Evolutionary conservation across 2,113 vertebrate species (phyloP), one percentile per base, ranked within the genome.

Genomic region (Suricata suricatta): DNA sequence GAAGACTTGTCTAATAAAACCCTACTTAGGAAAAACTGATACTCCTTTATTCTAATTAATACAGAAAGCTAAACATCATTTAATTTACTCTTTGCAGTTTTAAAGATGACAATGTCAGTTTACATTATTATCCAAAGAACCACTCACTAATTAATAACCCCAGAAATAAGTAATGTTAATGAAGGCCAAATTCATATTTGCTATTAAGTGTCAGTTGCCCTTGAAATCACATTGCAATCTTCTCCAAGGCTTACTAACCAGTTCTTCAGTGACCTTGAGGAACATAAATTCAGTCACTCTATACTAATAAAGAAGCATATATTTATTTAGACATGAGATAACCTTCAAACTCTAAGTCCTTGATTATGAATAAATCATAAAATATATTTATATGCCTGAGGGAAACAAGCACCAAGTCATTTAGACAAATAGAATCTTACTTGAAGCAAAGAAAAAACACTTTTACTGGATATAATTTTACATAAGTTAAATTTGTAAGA

Each of bases 281-380:
- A 15, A 19, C 4, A 72, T 80, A 86, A 86, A n/a, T 8, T 85
- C 44, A 44, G 29, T 21, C 33, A 85, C 1, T 81, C 3, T 69
- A 69, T 25, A 64, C 21, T 33, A 54, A 94, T 21, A 80, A 69
- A 72, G 8, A 50, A 76, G 8, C 10, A 89, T 41, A 35, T 7
- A 64, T 71, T 63, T 69, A 88, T 57, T 96, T 47, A 81, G 14
- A 94, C 94, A 76, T 76, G 13, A 94, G 80, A 57, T 92, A 96
- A n/a, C 3, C 4, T 21, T 86, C 57, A 92, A 69, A 68, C 35
- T 88, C 29, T 77, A 71, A 84, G 33, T 11, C 72, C 16, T 84
- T 88, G 47, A 66, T 84, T 88, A 19, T 92, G 29, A 85, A 85
- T 74, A 91, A 94, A 80, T 80, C 68, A 92, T 54, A 80, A 81